phyloP scores from a whole-genome alignment of 2,113 vertebrate species.

The Hippopotamus amphibius region DNA sequence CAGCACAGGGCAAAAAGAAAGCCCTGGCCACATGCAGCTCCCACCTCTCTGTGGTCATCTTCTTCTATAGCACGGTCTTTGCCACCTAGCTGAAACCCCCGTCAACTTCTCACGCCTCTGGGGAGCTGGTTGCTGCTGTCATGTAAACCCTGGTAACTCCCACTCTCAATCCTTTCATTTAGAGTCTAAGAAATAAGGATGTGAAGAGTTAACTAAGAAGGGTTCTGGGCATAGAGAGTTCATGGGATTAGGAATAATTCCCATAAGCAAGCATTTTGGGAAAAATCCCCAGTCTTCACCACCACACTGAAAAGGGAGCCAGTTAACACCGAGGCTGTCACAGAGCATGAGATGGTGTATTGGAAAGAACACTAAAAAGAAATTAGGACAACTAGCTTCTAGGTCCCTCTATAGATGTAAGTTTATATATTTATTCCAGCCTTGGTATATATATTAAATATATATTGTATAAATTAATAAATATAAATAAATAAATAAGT shows the following conservation, averaged over 20 bases:
- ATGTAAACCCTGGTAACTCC: slow-evolving; percentile 22
- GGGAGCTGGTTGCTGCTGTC: background rate
- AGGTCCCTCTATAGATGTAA: no score
- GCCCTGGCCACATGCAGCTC: slow-evolving; percentile 26
- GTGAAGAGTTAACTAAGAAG: slow-evolving; percentile 49
- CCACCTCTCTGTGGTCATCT: background rate
- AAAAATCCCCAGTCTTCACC: background rate
- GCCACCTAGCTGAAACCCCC: slow-evolving; percentile 14
- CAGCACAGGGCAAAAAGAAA: slow-evolving; percentile 9
- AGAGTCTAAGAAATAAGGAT: slow-evolving; percentile 44
- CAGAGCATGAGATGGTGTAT: background rate
- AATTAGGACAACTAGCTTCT: no score
- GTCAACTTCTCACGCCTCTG: background rate
- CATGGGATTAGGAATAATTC: background rate
- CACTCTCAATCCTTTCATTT: slow-evolving; percentile 38
- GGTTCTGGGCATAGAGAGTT: background rate
- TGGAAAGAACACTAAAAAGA: background rate
- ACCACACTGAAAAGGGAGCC: background rate
- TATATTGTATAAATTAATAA: no score
- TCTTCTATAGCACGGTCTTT: slow-evolving; percentile 53
- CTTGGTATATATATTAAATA: no score
- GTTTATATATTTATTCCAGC: no score
- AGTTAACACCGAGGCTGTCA: background rate
- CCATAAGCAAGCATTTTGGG: background rate
- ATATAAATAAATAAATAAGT: no score